phyloP scores from a whole-genome alignment of 2,888 invertebrate genomes.

The Sepiola atlantica region DNA sequence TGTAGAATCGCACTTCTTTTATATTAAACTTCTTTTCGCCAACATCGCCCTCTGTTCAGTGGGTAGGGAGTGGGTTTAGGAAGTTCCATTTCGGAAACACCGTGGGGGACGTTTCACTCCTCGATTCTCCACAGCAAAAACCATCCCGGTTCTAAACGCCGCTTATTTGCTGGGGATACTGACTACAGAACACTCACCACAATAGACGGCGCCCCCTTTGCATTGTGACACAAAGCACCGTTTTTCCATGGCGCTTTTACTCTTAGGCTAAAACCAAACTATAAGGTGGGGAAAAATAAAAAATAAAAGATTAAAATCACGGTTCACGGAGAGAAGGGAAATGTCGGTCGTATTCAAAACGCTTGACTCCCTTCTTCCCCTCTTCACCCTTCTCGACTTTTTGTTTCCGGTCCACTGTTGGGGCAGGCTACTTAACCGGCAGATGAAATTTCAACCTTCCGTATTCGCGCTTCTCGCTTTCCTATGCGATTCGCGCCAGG shows the following conservation, averaged over 20 bases:
- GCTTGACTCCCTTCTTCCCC: neutral
- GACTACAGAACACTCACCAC: neutral
- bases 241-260: neutral
- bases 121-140: neutral
- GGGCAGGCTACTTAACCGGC: neutral
- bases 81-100: neutral
- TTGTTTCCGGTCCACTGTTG: neutral
- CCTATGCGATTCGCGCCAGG: neutral
- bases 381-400: neutral
- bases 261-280: neutral
- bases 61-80: neutral
- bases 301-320: neutral
- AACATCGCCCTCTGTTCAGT: too few species aligned
- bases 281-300: neutral
- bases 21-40: neutral
- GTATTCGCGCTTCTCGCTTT: neutral
- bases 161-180: neutral
- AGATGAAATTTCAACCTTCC: conserved; percentile 1
- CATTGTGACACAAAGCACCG: neutral
- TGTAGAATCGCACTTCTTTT: neutral
- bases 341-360: neutral
- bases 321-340: neutral
- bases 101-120: neutral
- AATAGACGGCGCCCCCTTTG: neutral
- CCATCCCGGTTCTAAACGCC: neutral